phyloP scores from a whole-genome alignment of 2,797 vertebrate genomes.

The Bradypodion pumilum region DNA sequence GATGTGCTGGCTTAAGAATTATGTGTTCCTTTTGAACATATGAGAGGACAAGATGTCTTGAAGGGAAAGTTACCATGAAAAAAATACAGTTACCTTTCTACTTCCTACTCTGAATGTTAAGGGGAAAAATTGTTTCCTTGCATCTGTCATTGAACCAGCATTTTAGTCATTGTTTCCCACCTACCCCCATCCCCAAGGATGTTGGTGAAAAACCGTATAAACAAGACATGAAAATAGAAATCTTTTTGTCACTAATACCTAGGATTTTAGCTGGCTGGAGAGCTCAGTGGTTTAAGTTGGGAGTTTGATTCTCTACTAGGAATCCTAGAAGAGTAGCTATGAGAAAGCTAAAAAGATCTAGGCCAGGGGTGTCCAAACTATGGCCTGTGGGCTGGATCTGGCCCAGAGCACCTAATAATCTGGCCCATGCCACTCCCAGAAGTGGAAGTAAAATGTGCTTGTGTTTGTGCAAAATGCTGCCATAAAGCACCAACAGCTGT shows the following conservation, averaged over 20 bases:
- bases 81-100: neutral
- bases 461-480: too few relatives aligned
- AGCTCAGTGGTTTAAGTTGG: too few relatives aligned
- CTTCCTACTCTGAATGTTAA: neutral
- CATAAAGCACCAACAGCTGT: too few relatives aligned
- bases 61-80: neutral
- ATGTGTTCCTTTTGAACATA: neutral
- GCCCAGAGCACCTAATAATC: too few relatives aligned
- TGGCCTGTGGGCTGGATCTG: too few relatives aligned
- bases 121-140: neutral
- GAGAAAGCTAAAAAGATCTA: too few relatives aligned
- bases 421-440: too few relatives aligned
- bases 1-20: neutral
- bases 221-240: neutral
- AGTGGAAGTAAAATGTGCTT: too few relatives aligned
- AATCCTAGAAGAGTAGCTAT: too few relatives aligned
- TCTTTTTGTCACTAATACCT: neutral
- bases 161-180: neutral
- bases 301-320: too few relatives aligned
- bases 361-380: too few relatives aligned
- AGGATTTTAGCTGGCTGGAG: neutral
- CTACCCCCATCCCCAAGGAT: too few relatives aligned
- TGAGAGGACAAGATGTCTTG: neutral
- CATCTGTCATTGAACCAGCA: neutral
- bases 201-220: neutral